A percentile compares a stretch with the other conserved stretches of the same genome.
Evolutionary conservation across 2,113 vertebrate genomes (phyloP).

Genomic region (Chunga burmeisteri): DNA sequence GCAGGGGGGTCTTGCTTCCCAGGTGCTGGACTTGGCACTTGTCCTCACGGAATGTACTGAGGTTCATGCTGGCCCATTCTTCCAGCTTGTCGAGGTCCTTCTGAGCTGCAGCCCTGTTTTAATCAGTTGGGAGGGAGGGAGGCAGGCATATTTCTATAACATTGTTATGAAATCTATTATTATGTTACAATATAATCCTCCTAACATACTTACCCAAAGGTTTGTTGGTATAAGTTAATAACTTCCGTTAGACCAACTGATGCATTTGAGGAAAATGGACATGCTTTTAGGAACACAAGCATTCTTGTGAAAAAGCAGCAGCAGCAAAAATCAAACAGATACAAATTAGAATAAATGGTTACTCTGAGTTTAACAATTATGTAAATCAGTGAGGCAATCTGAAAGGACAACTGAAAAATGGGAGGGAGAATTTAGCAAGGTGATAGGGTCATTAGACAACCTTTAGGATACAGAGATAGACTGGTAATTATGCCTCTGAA

Average conservation of each 20-base stretch:
- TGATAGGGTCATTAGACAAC: neutral
- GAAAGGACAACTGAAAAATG: neutral
- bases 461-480: neutral
- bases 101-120: neutral
- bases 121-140: neutral
- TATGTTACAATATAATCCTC: neutral
- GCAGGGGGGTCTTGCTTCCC: neutral
- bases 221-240: neutral
- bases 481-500: neutral
- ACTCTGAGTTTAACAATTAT: neutral
- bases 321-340: neutral
- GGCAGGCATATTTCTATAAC: neutral
- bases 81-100: neutral
- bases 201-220: neutral
- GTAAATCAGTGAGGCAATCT: neutral
- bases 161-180: neutral
- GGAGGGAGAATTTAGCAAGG: neutral
- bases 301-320: neutral
- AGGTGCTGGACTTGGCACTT: neutral
- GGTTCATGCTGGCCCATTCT: neutral
- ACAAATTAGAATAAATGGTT: neutral
- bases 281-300: neutral
- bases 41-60: neutral
- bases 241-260: neutral
- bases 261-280: neutral